Base-by-base conservation (phyloP, 2,797 vertebrate genomes). In the Microctenopoma lineatum region DNA sequence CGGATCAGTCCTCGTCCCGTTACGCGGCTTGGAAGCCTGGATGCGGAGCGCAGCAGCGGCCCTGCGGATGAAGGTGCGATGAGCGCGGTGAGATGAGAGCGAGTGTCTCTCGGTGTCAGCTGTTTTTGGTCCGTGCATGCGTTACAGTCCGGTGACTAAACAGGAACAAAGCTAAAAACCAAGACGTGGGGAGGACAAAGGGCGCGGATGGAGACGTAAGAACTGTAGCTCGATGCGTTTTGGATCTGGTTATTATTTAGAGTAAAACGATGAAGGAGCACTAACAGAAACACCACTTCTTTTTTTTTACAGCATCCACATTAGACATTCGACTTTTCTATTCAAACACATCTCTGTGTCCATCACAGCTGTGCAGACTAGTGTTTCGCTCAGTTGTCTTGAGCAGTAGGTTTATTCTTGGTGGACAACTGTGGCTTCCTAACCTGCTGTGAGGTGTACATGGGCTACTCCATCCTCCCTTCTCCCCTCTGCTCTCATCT, bases 11-110 rank as follows among this genome's bases (percentile, higher is more conserved):
- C 68, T 70, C 51, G 12, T 69, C 69, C 52, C 69, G 55, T 70
- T 78, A 66, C 77, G 77, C 84, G 79, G 53, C 75, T 68, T 32
- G 11, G 46, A 25, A 71, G 32, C 71, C 59, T 75, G 60, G 76
- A 77, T 60, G 70, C 53, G 8, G 63, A 59, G 53, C 46, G 36
- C 39, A 16, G 6, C 50, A 7, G 59, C 58, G 73, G 74, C 65
- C 73, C 5, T 78, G 75, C 68, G 25, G 64, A 65, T 16, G 73
- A 80, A 74, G 84, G 87, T 77, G 78, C 85, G 59, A 70, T 86
- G 65, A 57, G 66, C 21, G 70, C 54, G 83, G 87, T 80, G 51
- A 83, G 80, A 72, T 56, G 29, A 25, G 68, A 75, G 65, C 52
- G 21, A 75, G 58, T n/a, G 55, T 60, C 13, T 58, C 21, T 54